phyloP scores from a whole-genome alignment of 2,113 vertebrate species.

The Rhegmatorhina hoffmannsi region DNA sequence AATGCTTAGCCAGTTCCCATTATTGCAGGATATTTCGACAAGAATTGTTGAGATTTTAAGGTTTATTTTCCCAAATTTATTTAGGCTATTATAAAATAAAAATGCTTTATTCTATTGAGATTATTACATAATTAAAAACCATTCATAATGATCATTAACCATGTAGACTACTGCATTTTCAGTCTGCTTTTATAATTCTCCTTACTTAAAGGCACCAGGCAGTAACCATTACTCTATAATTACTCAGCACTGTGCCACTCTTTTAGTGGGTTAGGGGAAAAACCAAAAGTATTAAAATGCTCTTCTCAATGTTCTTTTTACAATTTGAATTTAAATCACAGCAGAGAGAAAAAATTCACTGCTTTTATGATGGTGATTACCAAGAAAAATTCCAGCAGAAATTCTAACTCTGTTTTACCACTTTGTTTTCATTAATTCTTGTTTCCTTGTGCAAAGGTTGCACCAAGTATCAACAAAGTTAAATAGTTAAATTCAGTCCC shows the following conservation, averaged over 20 bases:
- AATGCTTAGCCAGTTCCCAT: background rate
- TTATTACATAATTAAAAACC: background rate
- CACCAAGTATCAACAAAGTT: background rate
- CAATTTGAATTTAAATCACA: background rate
- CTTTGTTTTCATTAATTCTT: background rate
- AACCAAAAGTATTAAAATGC: background rate
- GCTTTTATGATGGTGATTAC: background rate
- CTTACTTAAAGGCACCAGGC: background rate
- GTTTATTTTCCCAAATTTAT: background rate
- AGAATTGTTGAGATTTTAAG: background rate
- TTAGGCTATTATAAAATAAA: background rate
- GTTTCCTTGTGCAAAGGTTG: background rate
- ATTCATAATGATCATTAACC: background rate
- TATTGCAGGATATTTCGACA: background rate
- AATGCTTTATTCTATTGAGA: background rate
- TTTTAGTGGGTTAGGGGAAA: rapidly evolving
- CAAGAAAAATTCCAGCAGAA: background rate
- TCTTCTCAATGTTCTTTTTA: background rate
- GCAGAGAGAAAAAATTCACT: background rate
- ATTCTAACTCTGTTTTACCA: background rate
- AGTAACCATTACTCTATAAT: background rate
- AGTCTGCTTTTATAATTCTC: background rate
- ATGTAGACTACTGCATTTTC: background rate
- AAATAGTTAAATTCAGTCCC: background rate
- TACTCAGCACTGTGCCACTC: background rate